Conservation (phyloP, 2,888 invertebrate species). For the Lasius fuliginosus region DNA sequence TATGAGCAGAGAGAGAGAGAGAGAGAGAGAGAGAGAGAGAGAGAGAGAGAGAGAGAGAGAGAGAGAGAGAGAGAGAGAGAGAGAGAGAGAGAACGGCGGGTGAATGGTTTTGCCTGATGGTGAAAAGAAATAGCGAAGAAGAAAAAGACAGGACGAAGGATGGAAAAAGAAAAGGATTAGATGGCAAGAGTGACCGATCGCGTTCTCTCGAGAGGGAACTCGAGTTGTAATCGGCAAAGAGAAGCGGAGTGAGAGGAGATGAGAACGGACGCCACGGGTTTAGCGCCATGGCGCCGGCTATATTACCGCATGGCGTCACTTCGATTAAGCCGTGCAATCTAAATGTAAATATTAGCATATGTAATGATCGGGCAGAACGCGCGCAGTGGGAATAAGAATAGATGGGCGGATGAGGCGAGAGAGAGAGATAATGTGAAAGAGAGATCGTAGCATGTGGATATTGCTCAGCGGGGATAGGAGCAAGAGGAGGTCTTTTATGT, state of each 20-base stretch:
- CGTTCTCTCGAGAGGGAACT: conserved; percentile 45
- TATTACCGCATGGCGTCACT: conserved; percentile 85
- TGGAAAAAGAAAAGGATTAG: not conserved
- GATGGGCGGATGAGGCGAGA: conserved; percentile 56
- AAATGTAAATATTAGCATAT: conserved; percentile 85
- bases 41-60: conserved; percentile 39
- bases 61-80: conserved; percentile 38
- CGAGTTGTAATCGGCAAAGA: conserved; percentile 40
- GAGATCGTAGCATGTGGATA: conserved; percentile 3
- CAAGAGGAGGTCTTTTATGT: not conserved
- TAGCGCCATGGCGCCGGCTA: conserved; percentile 85
- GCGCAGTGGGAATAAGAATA: conserved; percentile 78
- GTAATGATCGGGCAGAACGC: conserved; percentile 82
- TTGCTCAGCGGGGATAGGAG: not conserved
- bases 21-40: conserved; percentile 22
- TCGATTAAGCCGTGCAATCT: conserved; percentile 85
- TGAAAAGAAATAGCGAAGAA: conserved; percentile 47
- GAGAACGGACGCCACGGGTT: conserved; percentile 77
- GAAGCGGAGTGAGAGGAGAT: conserved; percentile 50
- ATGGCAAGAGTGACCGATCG: conserved; percentile 28
- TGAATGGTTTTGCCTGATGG: conserved; percentile 12
- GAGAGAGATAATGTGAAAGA: conserved; percentile 30
- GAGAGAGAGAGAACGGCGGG: not conserved
- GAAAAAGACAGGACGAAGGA: not conserved
- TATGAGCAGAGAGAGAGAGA: conserved; percentile 26